Evolutionary conservation across 1,140 invertebrate species (phyloP), one percentile per base, ranked within the genome.

Genomic region (Drosophila mayri): DNA sequence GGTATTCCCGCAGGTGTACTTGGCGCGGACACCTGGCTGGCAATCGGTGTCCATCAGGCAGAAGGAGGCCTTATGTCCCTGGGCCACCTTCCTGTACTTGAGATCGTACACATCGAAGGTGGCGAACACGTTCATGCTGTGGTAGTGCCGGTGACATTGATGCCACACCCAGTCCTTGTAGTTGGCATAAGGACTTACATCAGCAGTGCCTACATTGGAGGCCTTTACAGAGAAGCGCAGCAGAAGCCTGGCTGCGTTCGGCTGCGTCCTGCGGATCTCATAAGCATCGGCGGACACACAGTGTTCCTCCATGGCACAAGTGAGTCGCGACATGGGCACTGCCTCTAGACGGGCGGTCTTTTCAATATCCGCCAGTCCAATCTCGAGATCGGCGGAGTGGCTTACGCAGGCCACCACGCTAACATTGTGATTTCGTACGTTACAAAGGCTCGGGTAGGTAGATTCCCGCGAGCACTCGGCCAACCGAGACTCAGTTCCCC

Each of bases 101-200:
- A 81, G 73, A 92, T 98, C 95, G 44, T 98, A 94, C 14, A 99
- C 95, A 90, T 99, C 98, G 91, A 99, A 99, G 11, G 97, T 97
- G 1, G 98, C 98, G 91, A 99, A 99, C 8, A 99, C 96, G 93
- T 99, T 98, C 98, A 99, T 99, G 91, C 98, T 99, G 93, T 99
- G 98, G 92, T 98, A 99, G 93, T 99, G 98, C 95, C 97, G 98
- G 47, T 83, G 98, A 94, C 98, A 99, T 92, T 97, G 95, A 93
- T 99, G 98, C 97, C 98, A 99, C 92, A 98, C 95, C 98, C 98
- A 99, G 16, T 98, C 93, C 91, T 97, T 95, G 92, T 98, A 98
- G 0, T 97, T 97, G 14, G 97, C 94, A 50, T 95, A 95, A 0
- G 98, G 98, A 68, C 96, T 94, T 91, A 99, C 99, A 83, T 99